Conservation (phyloP, 2,888 invertebrate species). For the Chromoteleia sp. region DNA sequence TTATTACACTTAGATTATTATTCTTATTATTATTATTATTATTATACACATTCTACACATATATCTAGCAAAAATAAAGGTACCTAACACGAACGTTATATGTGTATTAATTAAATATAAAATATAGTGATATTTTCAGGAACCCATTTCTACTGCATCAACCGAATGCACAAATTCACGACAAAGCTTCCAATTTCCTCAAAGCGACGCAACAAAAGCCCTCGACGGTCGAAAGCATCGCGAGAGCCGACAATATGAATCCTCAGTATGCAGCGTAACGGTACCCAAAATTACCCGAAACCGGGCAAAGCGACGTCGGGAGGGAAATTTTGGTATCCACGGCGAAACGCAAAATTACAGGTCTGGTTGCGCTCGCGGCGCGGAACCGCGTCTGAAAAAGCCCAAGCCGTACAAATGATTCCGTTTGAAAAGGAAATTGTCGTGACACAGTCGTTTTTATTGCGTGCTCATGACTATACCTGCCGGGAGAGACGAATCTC, state of each 20-base stretch:
- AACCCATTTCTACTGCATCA: too few species aligned
- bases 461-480: slow-evolving; percentile 68
- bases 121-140: too few species aligned
- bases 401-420: slow-evolving; percentile 58
- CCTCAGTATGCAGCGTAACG: slow-evolving; percentile 14
- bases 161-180: too few species aligned
- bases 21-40: too few species aligned
- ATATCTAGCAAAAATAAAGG: too few species aligned
- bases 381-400: slow-evolving; percentile 37
- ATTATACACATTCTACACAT: too few species aligned
- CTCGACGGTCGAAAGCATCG: neutral
- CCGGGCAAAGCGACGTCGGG: slow-evolving; percentile 9
- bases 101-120: too few species aligned
- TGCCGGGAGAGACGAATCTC: slow-evolving; percentile 78
- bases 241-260: slow-evolving; percentile 25
- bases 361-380: slow-evolving; percentile 16
- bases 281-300: slow-evolving; percentile 34
- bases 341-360: slow-evolving; percentile 17
- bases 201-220: too few species aligned
- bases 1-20: too few species aligned
- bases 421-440: slow-evolving; percentile 83
- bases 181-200: too few species aligned
- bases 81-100: too few species aligned
- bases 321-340: slow-evolving; percentile 10
- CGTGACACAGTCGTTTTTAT: slow-evolving; percentile 84